Evolutionary conservation across 1,140 invertebrate species (phyloP).

Genomic region (Leptopilina boulardi): DNA sequence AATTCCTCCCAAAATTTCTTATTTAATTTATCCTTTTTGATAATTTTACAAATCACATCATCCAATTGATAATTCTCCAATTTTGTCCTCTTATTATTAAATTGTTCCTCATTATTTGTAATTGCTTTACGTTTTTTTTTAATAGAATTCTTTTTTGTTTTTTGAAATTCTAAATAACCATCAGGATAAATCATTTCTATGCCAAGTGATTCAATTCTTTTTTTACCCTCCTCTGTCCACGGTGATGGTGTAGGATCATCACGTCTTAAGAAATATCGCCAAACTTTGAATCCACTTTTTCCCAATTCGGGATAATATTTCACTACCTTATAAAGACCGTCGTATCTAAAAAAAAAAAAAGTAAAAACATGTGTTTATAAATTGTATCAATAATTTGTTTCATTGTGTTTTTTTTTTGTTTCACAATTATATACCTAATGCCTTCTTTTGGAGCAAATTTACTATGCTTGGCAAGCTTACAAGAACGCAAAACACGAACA

Average conservation of each 20-base stretch:
- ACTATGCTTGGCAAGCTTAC: constrained; percentile 85
- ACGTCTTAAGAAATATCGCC: constrained; percentile 86
- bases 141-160: constrained; percentile 73
- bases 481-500: constrained; percentile 83
- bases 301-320: constrained; percentile 91
- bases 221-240: constrained; percentile 87
- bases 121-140: constrained; percentile 50
- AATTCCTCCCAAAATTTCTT: constrained; percentile 84
- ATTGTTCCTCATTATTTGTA: constrained; percentile 45
- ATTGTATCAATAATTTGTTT: constrained; percentile 71
- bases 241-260: constrained; percentile 89
- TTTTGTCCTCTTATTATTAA: constrained; percentile 71
- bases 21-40: constrained; percentile 80
- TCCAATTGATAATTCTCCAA: constrained; percentile 73
- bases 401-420: too few relatives aligned
- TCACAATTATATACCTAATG: constrained; percentile 67
- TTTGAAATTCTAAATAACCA: constrained; percentile 84
- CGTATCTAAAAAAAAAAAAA: constrained; percentile 77
- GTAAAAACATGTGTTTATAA: background rate
- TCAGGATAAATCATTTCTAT: constrained; percentile 80
- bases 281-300: constrained; percentile 87
- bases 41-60: constrained; percentile 75
- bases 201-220: constrained; percentile 67
- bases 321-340: constrained; percentile 88
- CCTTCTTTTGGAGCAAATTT: constrained; percentile 88